These are phyloP conservation scores for Drosophila kuntzei DNA, from an alignment of 2,888 invertebrate species.

Conservation along the genomic window DNA sequence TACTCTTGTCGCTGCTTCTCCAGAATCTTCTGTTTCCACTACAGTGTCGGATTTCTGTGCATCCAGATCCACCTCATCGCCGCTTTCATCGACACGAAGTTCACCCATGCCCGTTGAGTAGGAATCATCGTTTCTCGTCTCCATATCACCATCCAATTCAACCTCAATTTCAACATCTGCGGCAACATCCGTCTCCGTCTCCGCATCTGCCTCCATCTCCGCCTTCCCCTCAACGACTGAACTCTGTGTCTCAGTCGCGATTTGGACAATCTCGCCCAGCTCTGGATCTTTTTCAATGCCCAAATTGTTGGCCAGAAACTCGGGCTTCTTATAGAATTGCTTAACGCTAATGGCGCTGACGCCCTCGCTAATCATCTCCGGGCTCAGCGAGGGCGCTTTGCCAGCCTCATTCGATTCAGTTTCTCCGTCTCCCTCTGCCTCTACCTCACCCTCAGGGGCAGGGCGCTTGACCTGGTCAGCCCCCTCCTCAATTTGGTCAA, in stretches of 20 bases:
- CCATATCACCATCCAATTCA: conserved; percentile 9
- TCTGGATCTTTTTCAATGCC: conserved; percentile 86
- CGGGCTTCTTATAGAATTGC: conserved; percentile 85
- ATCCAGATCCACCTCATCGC: conserved; percentile 21
- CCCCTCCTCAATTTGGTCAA: not conserved
- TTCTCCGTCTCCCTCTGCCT: not conserved
- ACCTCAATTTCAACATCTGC: conserved; percentile 1
- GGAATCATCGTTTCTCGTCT: conserved; percentile 33
- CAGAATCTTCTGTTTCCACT: not conserved
- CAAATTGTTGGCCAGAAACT: conserved; percentile 85
- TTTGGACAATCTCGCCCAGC: conserved; percentile 85
- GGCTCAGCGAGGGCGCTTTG: conserved; percentile 83
- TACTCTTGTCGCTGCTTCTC: not conserved
- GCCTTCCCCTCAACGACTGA: not conserved
- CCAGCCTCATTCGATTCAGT: conserved; percentile 48
- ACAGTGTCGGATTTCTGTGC: not conserved
- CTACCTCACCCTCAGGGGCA: not conserved
- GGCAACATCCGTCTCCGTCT: conserved; percentile 1
- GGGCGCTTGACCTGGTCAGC: not conserved
- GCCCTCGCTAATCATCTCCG: conserved; percentile 84
- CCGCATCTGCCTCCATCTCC: not conserved
- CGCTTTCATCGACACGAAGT: conserved; percentile 74
- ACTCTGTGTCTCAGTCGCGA: conserved; percentile 60
- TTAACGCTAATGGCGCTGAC: conserved; percentile 85
- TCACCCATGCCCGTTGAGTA: conserved; percentile 62